Evolutionary conservation across 2,888 invertebrate genomes (phyloP).

Genomic region (Andrena bucephala): DNA sequence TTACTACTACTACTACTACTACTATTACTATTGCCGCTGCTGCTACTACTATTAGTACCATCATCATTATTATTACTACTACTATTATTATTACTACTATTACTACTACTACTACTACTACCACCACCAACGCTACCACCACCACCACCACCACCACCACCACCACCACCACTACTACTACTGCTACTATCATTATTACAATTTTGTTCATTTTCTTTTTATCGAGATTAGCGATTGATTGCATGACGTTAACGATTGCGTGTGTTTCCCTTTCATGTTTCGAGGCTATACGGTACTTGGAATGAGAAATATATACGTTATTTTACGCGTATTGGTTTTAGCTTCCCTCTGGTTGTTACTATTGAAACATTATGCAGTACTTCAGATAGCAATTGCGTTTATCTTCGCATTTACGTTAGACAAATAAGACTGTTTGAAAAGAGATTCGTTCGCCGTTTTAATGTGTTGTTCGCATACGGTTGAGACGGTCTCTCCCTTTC

Average conservation of each 20-base stretch:
- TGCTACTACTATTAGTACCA: not conserved
- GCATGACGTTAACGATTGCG: conserved; percentile 9
- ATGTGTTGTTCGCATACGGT: conserved; percentile 7
- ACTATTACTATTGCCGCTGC: too few species aligned
- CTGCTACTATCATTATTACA: not conserved
- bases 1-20: not conserved
- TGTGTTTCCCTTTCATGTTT: conserved; percentile 17
- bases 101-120: not conserved
- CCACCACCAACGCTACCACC: not conserved
- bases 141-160: not conserved
- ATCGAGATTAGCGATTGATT: conserved; percentile 6
- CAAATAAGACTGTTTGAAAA: conserved; percentile 50
- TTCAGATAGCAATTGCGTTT: conserved; percentile 40
- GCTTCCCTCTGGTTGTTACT: not conserved
- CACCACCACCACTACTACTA: not conserved
- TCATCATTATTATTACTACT: not conserved
- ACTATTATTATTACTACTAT: not conserved
- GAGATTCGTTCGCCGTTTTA: conserved; percentile 16
- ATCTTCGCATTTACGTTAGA: conserved; percentile 55
- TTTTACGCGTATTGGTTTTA: not conserved
- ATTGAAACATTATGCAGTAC: conserved; percentile 6
- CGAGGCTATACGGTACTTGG: conserved; percentile 12
- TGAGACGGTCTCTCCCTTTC: conserved; percentile 32
- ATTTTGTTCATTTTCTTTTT: conserved; percentile 14
- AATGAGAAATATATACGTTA: not conserved